A percentile compares a stretch with the other conserved stretches of the same genome.
Conservation (phyloP, 2,113 vertebrate species). For the Siniperca knerii region DNA sequence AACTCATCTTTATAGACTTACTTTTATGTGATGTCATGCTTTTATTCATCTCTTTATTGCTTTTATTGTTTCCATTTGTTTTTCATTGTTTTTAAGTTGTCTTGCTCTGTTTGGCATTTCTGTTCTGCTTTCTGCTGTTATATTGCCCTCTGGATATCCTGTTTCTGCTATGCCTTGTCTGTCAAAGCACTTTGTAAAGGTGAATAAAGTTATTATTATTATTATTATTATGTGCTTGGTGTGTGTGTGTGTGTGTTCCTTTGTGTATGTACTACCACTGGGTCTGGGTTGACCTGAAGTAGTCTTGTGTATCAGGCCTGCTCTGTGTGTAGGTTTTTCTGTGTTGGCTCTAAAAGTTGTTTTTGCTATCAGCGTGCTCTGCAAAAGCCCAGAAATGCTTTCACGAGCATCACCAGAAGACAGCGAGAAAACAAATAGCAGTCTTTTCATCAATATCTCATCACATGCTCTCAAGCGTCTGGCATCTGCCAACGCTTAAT, state of each 20-base stretch:
- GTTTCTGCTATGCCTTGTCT: no score
- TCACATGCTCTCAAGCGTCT: conserved; percentile 43
- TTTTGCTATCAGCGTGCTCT: neutral
- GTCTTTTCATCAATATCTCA: conserved; percentile 61
- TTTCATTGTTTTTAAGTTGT: no score
- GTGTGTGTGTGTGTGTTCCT: neutral
- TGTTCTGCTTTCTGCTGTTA: no score
- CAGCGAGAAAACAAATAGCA: conserved; percentile 10
- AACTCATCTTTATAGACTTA: no score
- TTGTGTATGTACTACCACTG: neutral
- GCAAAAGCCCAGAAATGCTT: conserved; percentile 25
- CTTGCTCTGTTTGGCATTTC: no score
- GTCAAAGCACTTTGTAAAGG: no score
- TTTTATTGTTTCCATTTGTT: no score
- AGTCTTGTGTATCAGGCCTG: neutral
- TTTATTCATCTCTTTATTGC: no score
- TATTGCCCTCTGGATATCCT: no score
- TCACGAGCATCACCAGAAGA: conserved; percentile 15
- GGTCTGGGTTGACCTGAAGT: no score
- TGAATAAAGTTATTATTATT: no score
- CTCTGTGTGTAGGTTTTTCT: neutral
- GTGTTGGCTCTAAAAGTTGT: conserved; percentile 11
- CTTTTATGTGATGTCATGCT: no score
- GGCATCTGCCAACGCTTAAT: conserved; percentile 51
- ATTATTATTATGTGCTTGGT: neutral